These are phyloP conservation scores for Pollenia labialis DNA, from an alignment of 2,888 invertebrate genomes.

Conservation along the genomic window DNA sequence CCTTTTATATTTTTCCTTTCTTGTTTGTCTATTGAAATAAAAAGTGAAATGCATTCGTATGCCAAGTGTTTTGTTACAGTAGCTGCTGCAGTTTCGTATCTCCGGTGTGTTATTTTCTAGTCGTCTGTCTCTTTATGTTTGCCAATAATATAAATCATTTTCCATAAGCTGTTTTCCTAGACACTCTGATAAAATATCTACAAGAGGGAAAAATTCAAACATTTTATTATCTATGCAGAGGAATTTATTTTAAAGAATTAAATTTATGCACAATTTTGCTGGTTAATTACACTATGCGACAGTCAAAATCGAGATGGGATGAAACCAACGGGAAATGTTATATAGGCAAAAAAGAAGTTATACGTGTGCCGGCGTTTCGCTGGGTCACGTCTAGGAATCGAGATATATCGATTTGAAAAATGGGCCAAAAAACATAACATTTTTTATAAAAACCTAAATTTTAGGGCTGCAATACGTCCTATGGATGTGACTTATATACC, in stretches of 20 bases:
- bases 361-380: too few relatives aligned
- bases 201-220: constrained; percentile 17
- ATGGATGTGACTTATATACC: too few relatives aligned
- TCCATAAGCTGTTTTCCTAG: constrained; percentile 41
- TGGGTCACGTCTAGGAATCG: too few relatives aligned
- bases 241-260: constrained; percentile 15
- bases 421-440: too few relatives aligned
- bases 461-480: too few relatives aligned
- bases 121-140: constrained; percentile 36
- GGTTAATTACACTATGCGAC: too few relatives aligned
- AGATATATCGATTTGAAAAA: too few relatives aligned
- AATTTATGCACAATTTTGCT: background rate
- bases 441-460: too few relatives aligned
- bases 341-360: too few relatives aligned
- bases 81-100: constrained; percentile 53
- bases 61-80: constrained; percentile 53
- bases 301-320: too few relatives aligned
- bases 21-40: constrained; percentile 26
- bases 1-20: background rate
- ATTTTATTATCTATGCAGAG: background rate
- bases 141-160: constrained; percentile 68
- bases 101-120: constrained; percentile 26
- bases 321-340: too few relatives aligned
- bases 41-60: background rate
- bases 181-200: constrained; percentile 51